phyloP scores from a whole-genome alignment of 1,140 invertebrate genomes.

The Leptopilina boulardi region DNA sequence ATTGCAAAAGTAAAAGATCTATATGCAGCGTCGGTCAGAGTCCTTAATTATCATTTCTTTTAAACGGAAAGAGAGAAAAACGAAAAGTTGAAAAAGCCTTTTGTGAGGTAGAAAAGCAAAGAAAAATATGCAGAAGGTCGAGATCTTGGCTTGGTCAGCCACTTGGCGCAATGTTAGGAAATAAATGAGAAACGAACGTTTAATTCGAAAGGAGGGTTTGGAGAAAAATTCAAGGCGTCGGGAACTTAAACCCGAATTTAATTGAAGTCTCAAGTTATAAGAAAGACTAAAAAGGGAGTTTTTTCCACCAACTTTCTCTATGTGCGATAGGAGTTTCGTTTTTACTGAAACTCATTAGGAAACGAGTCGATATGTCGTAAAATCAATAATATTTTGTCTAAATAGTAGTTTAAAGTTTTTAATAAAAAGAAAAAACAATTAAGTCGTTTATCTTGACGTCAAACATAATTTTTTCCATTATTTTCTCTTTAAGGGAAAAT shows the following conservation, averaged over 20 bases:
- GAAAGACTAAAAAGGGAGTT: background rate
- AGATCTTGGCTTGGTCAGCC: constrained; percentile 1
- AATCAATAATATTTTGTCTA: no score
- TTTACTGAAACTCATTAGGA: background rate
- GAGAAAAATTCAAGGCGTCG: background rate
- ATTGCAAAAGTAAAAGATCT: constrained; percentile 24
- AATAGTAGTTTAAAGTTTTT: no score
- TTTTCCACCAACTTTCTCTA: background rate
- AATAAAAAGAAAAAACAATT: no score
- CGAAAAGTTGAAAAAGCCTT: constrained; percentile 6
- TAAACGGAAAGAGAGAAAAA: background rate
- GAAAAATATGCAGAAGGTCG: constrained; percentile 1
- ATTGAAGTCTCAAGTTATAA: background rate
- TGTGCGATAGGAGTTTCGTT: background rate
- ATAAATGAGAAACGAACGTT: constrained; percentile 20
- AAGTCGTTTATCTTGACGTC: no score
- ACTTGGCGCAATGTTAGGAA: constrained; percentile 3
- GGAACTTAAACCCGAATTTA: constrained; percentile 19
- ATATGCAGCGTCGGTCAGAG: background rate
- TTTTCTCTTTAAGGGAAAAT: no score
- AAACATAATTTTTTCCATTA: no score
- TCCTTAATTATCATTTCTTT: constrained; percentile 37
- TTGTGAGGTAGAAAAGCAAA: constrained; percentile 21
- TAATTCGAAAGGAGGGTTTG: background rate
- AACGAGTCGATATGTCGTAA: background rate